Evolutionary conservation across 2,797 vertebrate species (phyloP), one percentile per base, ranked within the genome.

Genomic region (Phataginus tricuspis): DNA sequence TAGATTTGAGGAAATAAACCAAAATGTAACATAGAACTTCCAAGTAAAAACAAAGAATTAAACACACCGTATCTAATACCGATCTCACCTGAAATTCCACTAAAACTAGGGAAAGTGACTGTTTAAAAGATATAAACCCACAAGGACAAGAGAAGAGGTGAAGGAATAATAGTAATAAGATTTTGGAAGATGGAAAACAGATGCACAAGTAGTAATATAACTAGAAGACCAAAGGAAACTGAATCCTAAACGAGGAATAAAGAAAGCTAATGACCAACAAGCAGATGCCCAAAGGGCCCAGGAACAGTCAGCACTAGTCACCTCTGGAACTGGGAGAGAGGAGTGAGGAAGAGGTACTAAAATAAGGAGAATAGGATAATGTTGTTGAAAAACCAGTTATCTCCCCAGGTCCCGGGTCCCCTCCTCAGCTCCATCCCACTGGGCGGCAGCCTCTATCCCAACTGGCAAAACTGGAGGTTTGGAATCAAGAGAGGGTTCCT

Each of bases 131-230:
- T 27, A 37, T 27, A 59, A 83, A 68, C 31, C 31, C 55, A 45
- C 1, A 18, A 86, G n/a, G 34, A 74, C 21, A 80, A 10, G 49
- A 69, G 68, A 68, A 53, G 39, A 53, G 34, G n/a, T 39, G 21
- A 75, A 57, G 45, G 21, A 59, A 16, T 14, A 31, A 45, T 0
- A 45, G 39, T 29, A 64, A 25, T 21, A n/a, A 68, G 84, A 78
- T 42, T 77, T 49, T 74, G 64, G 79, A 85, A 93, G 94, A 84
- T 0, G 14, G 55, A 74, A 88, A 72, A 37, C 34, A 69, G 57
- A 90, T 23, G 80, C 31, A 31, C 18, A 45, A 71, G 19, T 12
- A 21, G 19, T 5, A 59, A 55, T 2, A 45, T 66, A 77, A 64
- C n/a, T 1, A 68, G n/a, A 5, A 69, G 12, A 66, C 4, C 42